phyloP scores from a whole-genome alignment of 2,888 invertebrate genomes.

The Dasysyrphus albostriatus region DNA sequence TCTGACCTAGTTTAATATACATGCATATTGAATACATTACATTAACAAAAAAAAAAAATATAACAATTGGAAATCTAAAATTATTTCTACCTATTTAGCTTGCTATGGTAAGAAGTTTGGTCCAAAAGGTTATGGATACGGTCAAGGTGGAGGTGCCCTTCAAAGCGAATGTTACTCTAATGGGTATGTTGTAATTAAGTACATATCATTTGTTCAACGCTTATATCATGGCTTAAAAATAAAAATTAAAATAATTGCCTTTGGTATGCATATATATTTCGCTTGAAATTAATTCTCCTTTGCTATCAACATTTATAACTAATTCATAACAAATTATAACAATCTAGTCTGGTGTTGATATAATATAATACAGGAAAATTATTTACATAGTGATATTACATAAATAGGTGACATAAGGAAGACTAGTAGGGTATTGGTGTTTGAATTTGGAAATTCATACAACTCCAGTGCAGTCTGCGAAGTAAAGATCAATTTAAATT shows the following conservation, averaged over 20 bases:
- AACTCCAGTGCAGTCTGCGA: too few species aligned
- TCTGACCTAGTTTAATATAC: too few species aligned
- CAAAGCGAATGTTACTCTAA: conserved; percentile 94
- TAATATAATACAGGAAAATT: too few species aligned
- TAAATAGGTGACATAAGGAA: too few species aligned
- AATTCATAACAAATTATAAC: not conserved
- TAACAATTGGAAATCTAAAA: not conserved
- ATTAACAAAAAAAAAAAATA: not conserved
- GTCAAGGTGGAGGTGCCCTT: conserved; percentile 97
- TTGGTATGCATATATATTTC: not conserved
- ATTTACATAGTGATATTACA: too few species aligned
- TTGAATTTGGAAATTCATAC: too few species aligned
- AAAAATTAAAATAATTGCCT: not conserved
- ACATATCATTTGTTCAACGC: not conserved
- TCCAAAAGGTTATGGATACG: conserved; percentile 98
- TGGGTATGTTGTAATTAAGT: conserved; percentile 83
- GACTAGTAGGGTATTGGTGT: too few species aligned
- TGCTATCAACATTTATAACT: not conserved
- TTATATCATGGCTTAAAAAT: not conserved
- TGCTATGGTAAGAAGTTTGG: conserved; percentile 99
- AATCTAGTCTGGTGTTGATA: too few species aligned
- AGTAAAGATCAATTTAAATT: too few species aligned
- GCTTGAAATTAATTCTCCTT: not conserved
- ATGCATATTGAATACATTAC: not conserved
- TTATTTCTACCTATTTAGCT: conserved; percentile 85